phyloP scores from a whole-genome alignment of 2,797 vertebrate genomes.

The Lepus townsendii region DNA sequence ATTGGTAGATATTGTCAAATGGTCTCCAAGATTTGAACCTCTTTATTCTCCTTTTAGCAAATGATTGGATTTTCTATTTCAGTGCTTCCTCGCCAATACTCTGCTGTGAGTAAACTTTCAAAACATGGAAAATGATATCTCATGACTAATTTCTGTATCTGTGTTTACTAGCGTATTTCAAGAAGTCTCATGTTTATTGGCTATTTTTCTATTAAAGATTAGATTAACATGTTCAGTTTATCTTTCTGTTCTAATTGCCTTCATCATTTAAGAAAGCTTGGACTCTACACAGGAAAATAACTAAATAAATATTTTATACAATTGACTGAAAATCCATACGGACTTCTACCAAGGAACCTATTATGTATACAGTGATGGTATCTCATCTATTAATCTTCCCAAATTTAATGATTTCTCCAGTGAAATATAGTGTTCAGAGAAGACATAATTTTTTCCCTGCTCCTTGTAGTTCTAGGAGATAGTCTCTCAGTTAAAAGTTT shows the following conservation, averaged over 20 bases:
- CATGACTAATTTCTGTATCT: neutral
- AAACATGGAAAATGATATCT: constrained; percentile 49
- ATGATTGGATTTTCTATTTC: neutral
- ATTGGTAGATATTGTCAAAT: neutral
- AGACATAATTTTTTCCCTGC: neutral
- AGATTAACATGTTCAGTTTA: constrained; percentile 25
- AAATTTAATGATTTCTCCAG: constrained; percentile 60
- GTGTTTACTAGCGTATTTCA: constrained; percentile 12
- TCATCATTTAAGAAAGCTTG: constrained; percentile 57
- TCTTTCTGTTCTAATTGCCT: constrained; percentile 30
- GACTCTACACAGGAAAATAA: neutral
- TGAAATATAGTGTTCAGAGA: constrained; percentile 57
- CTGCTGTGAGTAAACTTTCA: constrained; percentile 13
- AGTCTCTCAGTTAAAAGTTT: constrained; percentile 22
- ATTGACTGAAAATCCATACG: constrained; percentile 60
- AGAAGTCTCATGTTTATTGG: constrained; percentile 46
- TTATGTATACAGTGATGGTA: neutral
- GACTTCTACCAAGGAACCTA: constrained; percentile 8
- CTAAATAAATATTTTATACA: constrained; percentile 62
- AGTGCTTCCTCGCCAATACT: neutral
- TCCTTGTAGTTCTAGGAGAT: neutral
- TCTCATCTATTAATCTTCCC: neutral
- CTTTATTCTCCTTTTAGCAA: constrained; percentile 4
- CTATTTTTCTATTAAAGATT: constrained; percentile 57
- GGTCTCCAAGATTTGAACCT: neutral